Evolutionary conservation across 1,140 invertebrate genomes (phyloP).

Genomic region (Odontomachus brunneus): DNA sequence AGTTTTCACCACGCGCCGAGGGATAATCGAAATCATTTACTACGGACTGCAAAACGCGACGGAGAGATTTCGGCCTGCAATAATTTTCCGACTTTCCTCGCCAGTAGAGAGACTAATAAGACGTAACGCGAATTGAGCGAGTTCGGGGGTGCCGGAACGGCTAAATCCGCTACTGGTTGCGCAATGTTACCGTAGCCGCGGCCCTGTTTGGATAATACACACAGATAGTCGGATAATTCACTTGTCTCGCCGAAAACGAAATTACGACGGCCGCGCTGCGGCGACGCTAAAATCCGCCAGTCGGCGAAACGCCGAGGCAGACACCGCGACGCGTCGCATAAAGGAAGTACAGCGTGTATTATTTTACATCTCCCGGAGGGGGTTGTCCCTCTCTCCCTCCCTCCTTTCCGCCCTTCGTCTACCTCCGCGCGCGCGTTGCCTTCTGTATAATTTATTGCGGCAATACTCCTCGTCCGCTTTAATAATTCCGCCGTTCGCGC

Average conservation of each 20-base stretch:
- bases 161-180: constrained; percentile 7
- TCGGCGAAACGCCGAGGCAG: constrained; percentile 67
- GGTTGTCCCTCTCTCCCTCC: constrained; percentile 11
- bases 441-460: constrained; percentile 59
- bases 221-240: constrained; percentile 75
- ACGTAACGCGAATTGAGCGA: background rate
- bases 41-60: background rate
- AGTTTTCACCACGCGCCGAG: background rate
- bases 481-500: constrained; percentile 48
- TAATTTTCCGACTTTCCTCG: constrained; percentile 13
- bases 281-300: constrained; percentile 65
- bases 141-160: background rate
- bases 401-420: constrained; percentile 10
- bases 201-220: constrained; percentile 72
- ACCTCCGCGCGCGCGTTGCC: constrained; percentile 21
- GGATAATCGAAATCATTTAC: background rate
- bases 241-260: constrained; percentile 75
- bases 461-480: constrained; percentile 46
- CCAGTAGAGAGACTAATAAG: background rate
- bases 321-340: constrained; percentile 69
- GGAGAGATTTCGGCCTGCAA: background rate
- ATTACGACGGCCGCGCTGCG: constrained; percentile 68
- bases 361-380: constrained; percentile 80
- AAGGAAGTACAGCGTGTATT: constrained; percentile 78
- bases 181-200: constrained; percentile 32